Evolutionary conservation across 2,888 invertebrate genomes (phyloP).

Genomic region (Melanotus villosus): DNA sequence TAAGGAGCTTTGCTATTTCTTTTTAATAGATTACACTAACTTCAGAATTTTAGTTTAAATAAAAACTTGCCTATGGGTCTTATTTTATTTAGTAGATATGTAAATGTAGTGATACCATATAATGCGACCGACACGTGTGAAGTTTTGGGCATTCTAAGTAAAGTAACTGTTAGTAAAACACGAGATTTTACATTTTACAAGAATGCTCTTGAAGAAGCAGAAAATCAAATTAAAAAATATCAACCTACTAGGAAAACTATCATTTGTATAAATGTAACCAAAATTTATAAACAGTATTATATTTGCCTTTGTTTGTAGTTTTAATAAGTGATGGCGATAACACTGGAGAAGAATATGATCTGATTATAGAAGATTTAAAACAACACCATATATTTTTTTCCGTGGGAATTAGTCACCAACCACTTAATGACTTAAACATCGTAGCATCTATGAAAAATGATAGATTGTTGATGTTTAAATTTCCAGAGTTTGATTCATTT

Average conservation of each 20-base stretch:
- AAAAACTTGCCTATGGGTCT: neutral
- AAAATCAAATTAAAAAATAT: neutral
- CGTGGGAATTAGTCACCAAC: neutral
- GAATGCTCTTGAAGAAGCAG: neutral
- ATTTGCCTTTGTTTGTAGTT: too few relatives aligned
- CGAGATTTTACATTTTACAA: neutral
- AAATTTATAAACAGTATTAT: too few relatives aligned
- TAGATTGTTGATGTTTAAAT: neutral
- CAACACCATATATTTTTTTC: neutral
- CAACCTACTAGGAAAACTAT: neutral
- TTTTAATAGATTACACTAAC: neutral
- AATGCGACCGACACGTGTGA: neutral
- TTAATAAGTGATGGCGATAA: conserved; percentile 4
- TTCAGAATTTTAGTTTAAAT: neutral
- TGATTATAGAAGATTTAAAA: neutral
- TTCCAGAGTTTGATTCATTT: neutral
- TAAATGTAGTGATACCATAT: neutral
- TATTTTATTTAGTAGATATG: neutral
- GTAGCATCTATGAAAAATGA: neutral
- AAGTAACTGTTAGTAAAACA: neutral
- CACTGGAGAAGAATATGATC: neutral
- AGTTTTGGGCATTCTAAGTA: neutral
- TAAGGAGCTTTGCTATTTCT: neutral
- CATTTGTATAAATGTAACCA: neutral
- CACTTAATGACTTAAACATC: neutral